These are phyloP conservation scores for Falco punctatus DNA, from an alignment of 2,113 vertebrate species.

Conservation along the genomic window DNA sequence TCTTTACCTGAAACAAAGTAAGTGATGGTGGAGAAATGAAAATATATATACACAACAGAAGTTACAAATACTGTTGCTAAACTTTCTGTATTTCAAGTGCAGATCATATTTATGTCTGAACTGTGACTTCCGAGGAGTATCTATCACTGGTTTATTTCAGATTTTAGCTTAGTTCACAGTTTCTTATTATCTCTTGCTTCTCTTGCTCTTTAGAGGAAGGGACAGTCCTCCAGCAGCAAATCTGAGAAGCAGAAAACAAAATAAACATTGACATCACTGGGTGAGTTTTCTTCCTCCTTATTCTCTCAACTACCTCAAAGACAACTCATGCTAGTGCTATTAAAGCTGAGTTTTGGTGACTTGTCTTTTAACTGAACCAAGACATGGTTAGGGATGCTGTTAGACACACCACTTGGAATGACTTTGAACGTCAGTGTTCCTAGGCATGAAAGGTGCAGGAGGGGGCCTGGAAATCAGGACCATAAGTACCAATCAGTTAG, in stretches of 20 bases:
- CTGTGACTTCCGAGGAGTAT: background rate
- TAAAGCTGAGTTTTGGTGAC: background rate
- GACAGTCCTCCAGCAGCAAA: conserved; percentile 71
- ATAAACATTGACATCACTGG: conserved; percentile 56
- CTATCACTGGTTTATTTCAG: background rate
- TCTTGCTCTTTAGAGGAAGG: conserved; percentile 60
- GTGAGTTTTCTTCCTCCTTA: conserved; percentile 45
- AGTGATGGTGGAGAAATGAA: background rate
- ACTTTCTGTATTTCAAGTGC: background rate
- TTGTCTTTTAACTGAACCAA: background rate
- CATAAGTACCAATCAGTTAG: no score
- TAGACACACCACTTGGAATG: background rate
- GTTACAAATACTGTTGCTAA: background rate
- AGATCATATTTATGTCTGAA: background rate
- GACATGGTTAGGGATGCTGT: background rate
- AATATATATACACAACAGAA: background rate
- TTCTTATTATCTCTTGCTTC: background rate
- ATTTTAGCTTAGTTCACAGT: background rate
- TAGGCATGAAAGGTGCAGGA: background rate
- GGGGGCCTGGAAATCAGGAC: no score
- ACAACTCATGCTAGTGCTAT: fast-evolving
- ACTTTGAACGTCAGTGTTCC: background rate
- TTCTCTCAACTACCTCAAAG: background rate
- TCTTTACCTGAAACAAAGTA: background rate
- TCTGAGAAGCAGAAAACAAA: conserved; percentile 69